Base-by-base conservation (phyloP, 2,113 vertebrate species). In the Oreochromis niloticus region DNA sequence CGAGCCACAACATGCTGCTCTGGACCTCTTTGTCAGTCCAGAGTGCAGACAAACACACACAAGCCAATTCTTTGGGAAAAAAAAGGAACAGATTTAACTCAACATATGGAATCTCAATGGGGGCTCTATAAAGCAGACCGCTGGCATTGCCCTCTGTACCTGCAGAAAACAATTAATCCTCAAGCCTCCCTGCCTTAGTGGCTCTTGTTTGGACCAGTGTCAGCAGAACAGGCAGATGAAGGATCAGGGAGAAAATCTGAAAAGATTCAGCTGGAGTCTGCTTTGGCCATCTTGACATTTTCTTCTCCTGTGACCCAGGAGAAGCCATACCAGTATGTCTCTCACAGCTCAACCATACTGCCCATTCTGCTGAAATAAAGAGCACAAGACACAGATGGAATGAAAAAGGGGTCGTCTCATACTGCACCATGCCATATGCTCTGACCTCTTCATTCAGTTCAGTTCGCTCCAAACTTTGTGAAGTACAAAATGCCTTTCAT, bases 141-240 rank as follows among this genome's bases (percentile, higher is more conserved):
- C 87, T 88, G 66, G 79, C 84, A 81, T 59, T 92, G 92, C 91
- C 88, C 96, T 94, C 83, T 93, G 90, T 89, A 95, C 92, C 93
- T 91, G 83, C 84, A 89, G 88, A 94, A 95, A 94, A 95, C 93
- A 95, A 96, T 96, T 95, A 94, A 94, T 95, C 89, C 85, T 90
- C 55, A 73, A 91, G 88, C 85, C 83, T 81, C 52, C 71, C 66
- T 11, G 39, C 83, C 75, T 83, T 54, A 3, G 30, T 85, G 87
- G 85, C 68, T 90, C 84, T 46, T 73, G 71, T 87, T 89, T 90
- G 86, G 83, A 81, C 57, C 6, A 1, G 9, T 82, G 84, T 85
- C 88, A 93, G 84, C 73, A 43, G 27, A 83, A 55, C 34, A 61
- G 32, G 54, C 68, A 54, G 57, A 89, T 41, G 36, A 81, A 87